Evolutionary conservation across 2,888 invertebrate genomes (phyloP), one percentile per base, ranked within the genome.

Genomic region (Pheosia gnoma): DNA sequence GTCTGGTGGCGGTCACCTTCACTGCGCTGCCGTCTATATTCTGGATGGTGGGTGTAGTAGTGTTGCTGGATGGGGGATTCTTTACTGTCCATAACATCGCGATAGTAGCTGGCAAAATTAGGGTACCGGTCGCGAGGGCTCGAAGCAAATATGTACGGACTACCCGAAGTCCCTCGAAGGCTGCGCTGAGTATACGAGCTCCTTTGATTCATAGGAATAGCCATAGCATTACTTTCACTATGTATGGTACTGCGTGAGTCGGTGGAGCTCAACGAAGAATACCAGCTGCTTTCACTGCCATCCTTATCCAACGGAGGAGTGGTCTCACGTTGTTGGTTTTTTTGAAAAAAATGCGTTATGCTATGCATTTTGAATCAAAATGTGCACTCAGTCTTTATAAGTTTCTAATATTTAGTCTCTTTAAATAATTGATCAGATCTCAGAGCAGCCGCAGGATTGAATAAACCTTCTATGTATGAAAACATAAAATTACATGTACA

Each of bases 281-380:
- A 88, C 92, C 94, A 94, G 78, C 91, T 91, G 11, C 94, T 93
- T 1, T 88, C 71, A 65, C 93, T 94, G 36, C 93, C 84, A 61
- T 94, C 93, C 69, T 84, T 87, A 10, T 89, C 87, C 51, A 83
- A 65, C 4, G 90, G 77, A 4, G 89, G 81, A 65, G 88, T 81
- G 62, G 89, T 67, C 71, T 90, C 90, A 53, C 89, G 79, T 36
- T 86, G 84, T 57, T 83, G 79, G 58, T 88, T 85, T 75, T 90
- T 91, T 65, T 86, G 87, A 36, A 92, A 73, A 67, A 91, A 91
- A 78, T 94, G 88, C 57, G 93, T 82, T 53, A 94, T 73, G 6
- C 94, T 91, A 76, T 94, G 93, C 94, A 94, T 94, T 78, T 84
- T 89, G 58, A 64, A 36, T 62, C 53, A 61, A 52, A 62, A 51